phyloP scores from a whole-genome alignment of 2,113 vertebrate genomes.

The Odontophorus gujanensis region DNA sequence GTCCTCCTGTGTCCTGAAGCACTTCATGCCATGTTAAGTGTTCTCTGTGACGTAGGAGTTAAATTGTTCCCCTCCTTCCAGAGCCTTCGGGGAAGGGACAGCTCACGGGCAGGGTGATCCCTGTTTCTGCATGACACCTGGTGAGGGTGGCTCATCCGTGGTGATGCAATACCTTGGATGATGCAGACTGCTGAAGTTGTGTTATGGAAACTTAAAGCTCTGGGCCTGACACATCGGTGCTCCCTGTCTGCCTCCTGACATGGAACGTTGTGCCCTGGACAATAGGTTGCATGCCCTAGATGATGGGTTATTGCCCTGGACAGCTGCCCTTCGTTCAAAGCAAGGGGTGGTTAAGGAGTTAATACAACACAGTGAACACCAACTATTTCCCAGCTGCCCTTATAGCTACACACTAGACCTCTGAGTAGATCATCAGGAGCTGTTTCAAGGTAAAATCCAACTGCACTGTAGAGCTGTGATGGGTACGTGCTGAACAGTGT shows the following conservation, averaged over 20 bases:
- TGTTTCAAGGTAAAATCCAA: background rate
- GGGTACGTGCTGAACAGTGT: background rate
- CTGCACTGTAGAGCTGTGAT: background rate
- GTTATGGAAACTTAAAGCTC: background rate
- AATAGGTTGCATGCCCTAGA: background rate
- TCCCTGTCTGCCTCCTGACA: background rate
- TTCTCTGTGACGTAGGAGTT: background rate
- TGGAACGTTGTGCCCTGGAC: background rate
- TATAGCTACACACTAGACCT: background rate
- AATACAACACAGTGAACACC: background rate
- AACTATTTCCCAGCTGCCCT: background rate
- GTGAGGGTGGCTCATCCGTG: accelerated
- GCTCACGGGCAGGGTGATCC: background rate
- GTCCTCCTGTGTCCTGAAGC: background rate
- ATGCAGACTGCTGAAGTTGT: background rate
- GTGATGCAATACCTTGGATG: background rate
- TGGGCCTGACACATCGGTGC: background rate
- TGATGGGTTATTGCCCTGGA: background rate
- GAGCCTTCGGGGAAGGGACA: background rate
- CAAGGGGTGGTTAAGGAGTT: background rate
- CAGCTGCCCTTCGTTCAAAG: background rate
- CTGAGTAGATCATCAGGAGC: accelerated
- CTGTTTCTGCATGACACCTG: background rate
- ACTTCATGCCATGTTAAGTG: background rate
- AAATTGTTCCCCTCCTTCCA: background rate